A percentile compares a stretch with the other conserved stretches of the same genome.
phyloP scores from a whole-genome alignment of 2,888 invertebrate species.

The Brachylomia viminalis region DNA sequence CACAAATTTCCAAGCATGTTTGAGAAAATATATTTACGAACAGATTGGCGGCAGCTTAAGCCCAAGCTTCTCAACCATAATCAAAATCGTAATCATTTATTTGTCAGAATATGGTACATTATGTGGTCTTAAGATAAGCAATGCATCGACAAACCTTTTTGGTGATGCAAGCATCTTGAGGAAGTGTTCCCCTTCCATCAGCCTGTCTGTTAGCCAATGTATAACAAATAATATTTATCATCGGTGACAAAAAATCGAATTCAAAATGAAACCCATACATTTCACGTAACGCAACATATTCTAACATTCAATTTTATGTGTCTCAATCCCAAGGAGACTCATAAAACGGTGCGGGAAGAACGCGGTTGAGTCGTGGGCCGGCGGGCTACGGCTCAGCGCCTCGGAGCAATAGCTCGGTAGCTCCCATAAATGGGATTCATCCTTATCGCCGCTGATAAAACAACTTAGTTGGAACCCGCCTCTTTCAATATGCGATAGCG shows the following conservation, averaged over 20 bases:
- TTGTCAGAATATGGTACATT: too few relatives aligned
- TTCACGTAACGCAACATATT: slow-evolving; percentile 32
- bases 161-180: not conserved
- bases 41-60: not conserved
- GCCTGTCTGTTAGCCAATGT: not conserved
- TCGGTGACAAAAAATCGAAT: slow-evolving; percentile 19
- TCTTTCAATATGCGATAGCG: slow-evolving; percentile 81
- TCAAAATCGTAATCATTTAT: too few relatives aligned
- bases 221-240: not conserved
- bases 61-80: too few relatives aligned
- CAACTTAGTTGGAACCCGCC: slow-evolving; percentile 84
- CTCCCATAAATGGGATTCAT: slow-evolving; percentile 72
- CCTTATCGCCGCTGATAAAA: slow-evolving; percentile 85
- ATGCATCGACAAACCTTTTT: not conserved
- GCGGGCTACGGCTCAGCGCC: slow-evolving; percentile 67
- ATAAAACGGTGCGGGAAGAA: slow-evolving; percentile 82
- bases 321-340: slow-evolving; percentile 76
- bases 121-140: too few relatives aligned
- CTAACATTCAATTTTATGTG: slow-evolving; percentile 56
- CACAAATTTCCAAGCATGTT: too few relatives aligned
- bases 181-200: not conserved
- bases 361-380: slow-evolving; percentile 83
- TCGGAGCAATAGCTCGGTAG: slow-evolving; percentile 63
- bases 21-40: too few relatives aligned
- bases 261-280: slow-evolving; percentile 47